These are phyloP conservation scores for Antheraea pernyi DNA, from an alignment of 1,140 invertebrate species.

Conservation along the genomic window DNA sequence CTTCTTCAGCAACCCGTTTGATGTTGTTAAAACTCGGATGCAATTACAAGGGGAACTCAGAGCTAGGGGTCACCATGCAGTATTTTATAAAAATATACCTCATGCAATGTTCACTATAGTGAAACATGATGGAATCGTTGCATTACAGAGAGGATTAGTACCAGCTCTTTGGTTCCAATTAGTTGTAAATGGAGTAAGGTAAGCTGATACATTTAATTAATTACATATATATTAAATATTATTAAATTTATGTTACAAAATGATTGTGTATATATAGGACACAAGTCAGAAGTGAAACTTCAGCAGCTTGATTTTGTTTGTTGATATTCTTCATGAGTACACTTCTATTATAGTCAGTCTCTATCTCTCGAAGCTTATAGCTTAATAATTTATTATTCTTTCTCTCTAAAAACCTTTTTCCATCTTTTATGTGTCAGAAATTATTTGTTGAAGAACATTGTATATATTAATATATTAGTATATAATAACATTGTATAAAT, in stretches of 20 bases:
- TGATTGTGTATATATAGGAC: no score
- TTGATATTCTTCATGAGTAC: no score
- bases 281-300: no score
- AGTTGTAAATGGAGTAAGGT: constrained; percentile 76
- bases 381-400: no score
- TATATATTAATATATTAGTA: no score
- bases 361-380: no score
- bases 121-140: constrained; percentile 83
- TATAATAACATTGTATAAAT: no score
- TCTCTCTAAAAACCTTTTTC: no score
- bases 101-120: constrained; percentile 85
- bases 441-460: no score
- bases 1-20: constrained; percentile 87
- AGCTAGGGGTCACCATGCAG: constrained; percentile 82
- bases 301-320: no score
- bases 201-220: constrained; percentile 31
- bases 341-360: no score
- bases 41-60: constrained; percentile 94
- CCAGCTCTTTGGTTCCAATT: constrained; percentile 84
- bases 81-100: constrained; percentile 85
- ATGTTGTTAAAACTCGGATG: constrained; percentile 90
- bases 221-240: constrained; percentile 1
- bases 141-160: constrained; percentile 86
- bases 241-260: background rate
- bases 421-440: no score